Evolutionary conservation across 1,140 invertebrate genomes (phyloP).

Genomic region (Metopolophium dirhodum): DNA sequence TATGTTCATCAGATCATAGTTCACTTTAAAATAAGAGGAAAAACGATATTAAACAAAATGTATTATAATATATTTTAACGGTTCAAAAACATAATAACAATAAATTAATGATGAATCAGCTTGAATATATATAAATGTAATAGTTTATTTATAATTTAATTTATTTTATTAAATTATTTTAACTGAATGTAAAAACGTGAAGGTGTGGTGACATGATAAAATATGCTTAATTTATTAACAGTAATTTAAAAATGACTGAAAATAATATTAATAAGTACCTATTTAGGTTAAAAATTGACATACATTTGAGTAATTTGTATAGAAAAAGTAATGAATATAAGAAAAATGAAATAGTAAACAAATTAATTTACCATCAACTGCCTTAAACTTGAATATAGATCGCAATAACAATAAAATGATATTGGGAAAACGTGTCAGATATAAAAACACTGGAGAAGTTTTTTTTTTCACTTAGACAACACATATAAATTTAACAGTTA

Average conservation of each 20-base stretch:
- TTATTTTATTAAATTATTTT: not conserved
- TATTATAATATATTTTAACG: not conserved
- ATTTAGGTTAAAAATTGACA: not conserved
- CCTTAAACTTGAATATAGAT: not conserved
- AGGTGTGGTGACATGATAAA: not conserved
- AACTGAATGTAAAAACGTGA: not conserved
- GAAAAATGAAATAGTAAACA: not conserved
- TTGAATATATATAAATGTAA: not conserved
- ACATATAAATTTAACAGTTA: not conserved
- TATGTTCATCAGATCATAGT: not conserved
- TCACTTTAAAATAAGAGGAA: not conserved
- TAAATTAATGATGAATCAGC: too few relatives aligned
- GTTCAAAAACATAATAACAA: not conserved
- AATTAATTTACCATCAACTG: not conserved
- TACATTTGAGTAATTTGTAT: not conserved
- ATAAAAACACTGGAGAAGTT: not conserved
- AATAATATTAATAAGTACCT: not conserved
- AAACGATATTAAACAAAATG: not conserved
- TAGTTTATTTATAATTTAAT: not conserved
- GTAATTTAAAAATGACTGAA: not conserved
- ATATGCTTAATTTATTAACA: not conserved
- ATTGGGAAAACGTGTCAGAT: not conserved
- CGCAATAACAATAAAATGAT: not conserved
- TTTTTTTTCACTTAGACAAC: not conserved
- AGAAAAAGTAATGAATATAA: not conserved